Evolutionary conservation across 2,113 vertebrate genomes (phyloP), one percentile per base, ranked within the genome.

Genomic region (Antechinus flavipes): DNA sequence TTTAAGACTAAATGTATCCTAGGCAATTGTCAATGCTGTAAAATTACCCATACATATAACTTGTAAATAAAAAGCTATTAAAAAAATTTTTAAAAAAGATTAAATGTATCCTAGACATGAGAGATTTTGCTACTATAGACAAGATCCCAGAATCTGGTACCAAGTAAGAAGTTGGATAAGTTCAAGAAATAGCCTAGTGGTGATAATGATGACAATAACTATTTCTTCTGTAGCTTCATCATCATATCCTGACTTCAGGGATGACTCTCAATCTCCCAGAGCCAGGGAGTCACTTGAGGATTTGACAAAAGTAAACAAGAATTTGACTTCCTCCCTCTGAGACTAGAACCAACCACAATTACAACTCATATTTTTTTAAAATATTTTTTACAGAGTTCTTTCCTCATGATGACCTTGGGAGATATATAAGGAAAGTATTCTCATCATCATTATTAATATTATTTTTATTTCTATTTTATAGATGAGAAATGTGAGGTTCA

Each of bases 251-350:
- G 46, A 76, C n/a, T 84, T 0, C 30, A 96, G 27, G 89, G 90
- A 92, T 24, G 16, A 11, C 89, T 96, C 35, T 92, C n/a, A 25
- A 35, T 91, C 46, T 89, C n/a, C 50, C 55, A 56, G 42, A 24
- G 92, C 42, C 27, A 96, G 68, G 12, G 95, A 26, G 30, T 68
- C 30, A 49, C 12, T 90, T 96, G 42, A 93, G 22, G 11, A 94
- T 94, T 49, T 14, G 27, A 89, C 54, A 68, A 94, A 58, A 97
- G 47, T 58, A 14, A 90, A 16, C 35, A 96, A 27, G 25, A 93
- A 19, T 97, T 54, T 56, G 8, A 25, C 93, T 24, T 26, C 93
- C 53, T 2, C 90, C 30, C 95, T 6, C 46, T 12, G 52, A 89
- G 8, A 24, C 8, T 94, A 25, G 53, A 25, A 27, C 46, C 53